A percentile compares a stretch with the other conserved stretches of the same genome.
Evolutionary conservation across 35 echinoderm and acorn worm species (phyloP).

Genomic region (Strongylocentrotus purpuratus): DNA sequence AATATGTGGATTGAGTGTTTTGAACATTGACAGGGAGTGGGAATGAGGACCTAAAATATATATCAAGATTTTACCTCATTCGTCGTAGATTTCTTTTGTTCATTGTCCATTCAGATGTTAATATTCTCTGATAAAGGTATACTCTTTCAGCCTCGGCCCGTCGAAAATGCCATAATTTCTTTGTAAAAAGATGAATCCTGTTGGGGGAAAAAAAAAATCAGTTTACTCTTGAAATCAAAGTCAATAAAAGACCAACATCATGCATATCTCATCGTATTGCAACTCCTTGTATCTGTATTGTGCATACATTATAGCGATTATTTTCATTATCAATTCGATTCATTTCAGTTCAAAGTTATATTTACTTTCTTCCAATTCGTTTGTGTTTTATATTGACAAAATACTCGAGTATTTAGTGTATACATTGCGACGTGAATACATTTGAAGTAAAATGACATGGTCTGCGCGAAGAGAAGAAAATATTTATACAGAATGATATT

Average conservation of each 20-base stretch:
- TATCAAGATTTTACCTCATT: conserved; percentile 7
- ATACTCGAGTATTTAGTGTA: too few species aligned
- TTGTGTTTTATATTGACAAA: too few species aligned
- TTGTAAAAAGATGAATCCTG: conserved; percentile 32
- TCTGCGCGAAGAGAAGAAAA: too few species aligned
- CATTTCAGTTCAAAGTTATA: too few species aligned
- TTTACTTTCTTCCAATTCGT: too few species aligned
- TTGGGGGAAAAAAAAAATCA: too few species aligned
- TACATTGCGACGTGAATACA: too few species aligned
- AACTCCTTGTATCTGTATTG: background rate
- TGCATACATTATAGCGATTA: background rate
- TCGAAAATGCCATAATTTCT: conserved; percentile 41
- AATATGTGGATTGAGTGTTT: background rate
- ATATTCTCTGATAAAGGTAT: conserved; percentile 20
- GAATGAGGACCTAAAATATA: background rate
- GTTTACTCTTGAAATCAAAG: too few species aligned
- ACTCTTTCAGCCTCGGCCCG: conserved; percentile 8
- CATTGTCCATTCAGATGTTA: conserved; percentile 19
- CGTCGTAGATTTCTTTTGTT: conserved; percentile 14
- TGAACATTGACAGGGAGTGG: background rate
- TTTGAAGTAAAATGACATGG: too few species aligned
- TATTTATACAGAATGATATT: too few species aligned
- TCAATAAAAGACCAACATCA: too few species aligned
- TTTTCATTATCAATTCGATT: background rate
- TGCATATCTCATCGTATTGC: too few species aligned